Evolutionary conservation across 1,140 invertebrate species (phyloP).

Genomic region (Helicorthomorpha holstii): DNA sequence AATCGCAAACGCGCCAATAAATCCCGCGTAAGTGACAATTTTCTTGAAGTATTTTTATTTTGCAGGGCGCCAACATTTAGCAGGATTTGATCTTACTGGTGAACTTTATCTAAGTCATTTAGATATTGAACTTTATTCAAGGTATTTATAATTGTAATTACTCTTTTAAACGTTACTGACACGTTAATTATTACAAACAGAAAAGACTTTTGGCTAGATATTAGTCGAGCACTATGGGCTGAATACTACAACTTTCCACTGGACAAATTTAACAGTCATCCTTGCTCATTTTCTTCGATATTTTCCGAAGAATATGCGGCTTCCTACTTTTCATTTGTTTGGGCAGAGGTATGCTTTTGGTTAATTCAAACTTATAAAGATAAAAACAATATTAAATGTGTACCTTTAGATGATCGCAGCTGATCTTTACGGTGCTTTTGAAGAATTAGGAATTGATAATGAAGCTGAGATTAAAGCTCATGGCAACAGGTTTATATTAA

Average conservation of each 20-base stretch:
- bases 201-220: constrained; percentile 52
- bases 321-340: constrained; percentile 26
- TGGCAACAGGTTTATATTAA: not conserved
- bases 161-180: too few species aligned
- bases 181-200: too few species aligned
- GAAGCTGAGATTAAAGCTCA: not conserved
- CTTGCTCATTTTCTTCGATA: constrained; percentile 49
- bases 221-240: constrained; percentile 58
- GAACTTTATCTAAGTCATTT: constrained; percentile 64
- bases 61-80: constrained; percentile 46
- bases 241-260: constrained; percentile 52
- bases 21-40: too few species aligned
- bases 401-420: constrained; percentile 67
- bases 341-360: constrained; percentile 23
- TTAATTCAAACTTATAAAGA: not conserved
- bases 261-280: constrained; percentile 56
- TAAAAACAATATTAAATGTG: too few species aligned
- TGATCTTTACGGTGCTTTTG: constrained; percentile 68
- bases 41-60: constrained; percentile 6
- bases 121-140: constrained; percentile 67
- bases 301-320: constrained; percentile 26
- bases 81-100: constrained; percentile 55
- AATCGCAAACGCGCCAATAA: too few species aligned
- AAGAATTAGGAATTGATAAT: constrained; percentile 35
- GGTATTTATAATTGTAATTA: constrained; percentile 26